phyloP scores from a whole-genome alignment of 2,797 vertebrate genomes.

The Anisognathus igniventris region DNA sequence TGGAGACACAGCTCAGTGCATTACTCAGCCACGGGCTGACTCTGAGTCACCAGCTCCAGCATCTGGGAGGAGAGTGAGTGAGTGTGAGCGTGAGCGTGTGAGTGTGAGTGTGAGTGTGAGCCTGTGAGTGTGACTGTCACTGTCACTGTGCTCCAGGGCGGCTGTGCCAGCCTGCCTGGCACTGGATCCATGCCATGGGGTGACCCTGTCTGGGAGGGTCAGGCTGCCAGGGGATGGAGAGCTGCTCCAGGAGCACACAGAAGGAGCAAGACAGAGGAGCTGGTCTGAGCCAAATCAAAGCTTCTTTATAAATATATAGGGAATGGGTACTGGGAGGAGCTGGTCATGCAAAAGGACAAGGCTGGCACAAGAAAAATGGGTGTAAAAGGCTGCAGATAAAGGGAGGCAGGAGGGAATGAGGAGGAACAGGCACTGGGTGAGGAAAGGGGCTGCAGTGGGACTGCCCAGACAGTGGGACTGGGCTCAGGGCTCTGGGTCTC shows the following conservation, averaged over 20 bases:
- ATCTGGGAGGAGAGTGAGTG: neutral
- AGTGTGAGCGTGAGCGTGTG: too few relatives aligned
- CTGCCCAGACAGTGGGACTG: rapidly evolving
- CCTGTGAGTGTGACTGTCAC: neutral
- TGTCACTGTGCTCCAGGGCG: neutral
- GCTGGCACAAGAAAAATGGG: neutral
- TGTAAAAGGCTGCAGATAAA: neutral
- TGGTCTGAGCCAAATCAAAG: neutral
- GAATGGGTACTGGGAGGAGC: neutral
- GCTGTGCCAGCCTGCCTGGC: neutral
- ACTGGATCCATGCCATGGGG: rapidly evolving
- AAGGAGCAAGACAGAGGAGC: neutral
- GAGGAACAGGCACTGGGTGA: neutral
- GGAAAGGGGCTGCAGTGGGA: neutral
- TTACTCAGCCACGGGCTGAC: conserved; percentile 54
- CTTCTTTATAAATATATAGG: rapidly evolving
- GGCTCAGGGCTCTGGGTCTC: neutral
- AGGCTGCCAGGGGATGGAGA: neutral
- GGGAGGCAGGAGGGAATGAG: neutral
- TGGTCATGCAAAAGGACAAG: neutral
- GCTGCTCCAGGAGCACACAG: neutral
- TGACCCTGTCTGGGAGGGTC: neutral
- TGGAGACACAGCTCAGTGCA: neutral
- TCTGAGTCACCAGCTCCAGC: conserved; percentile 44
- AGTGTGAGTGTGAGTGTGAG: neutral